A percentile compares a stretch with the other conserved stretches of the same genome.
phyloP scores from a whole-genome alignment of 2,113 vertebrate species.

The Esox niger region DNA sequence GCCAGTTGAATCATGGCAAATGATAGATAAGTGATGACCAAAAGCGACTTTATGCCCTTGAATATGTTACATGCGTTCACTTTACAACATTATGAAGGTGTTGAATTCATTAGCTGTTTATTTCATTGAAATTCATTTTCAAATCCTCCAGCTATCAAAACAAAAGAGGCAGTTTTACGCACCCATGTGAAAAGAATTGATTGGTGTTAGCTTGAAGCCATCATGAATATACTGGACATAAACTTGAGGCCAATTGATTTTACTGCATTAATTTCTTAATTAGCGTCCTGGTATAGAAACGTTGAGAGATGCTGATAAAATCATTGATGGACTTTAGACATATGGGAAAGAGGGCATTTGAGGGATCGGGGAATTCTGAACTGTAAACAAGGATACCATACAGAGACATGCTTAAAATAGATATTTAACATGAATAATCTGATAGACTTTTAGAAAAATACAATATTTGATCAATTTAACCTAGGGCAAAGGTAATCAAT shows the following conservation, averaged over 20 bases:
- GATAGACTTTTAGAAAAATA: slow-evolving; percentile 52
- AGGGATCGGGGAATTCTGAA: not conserved
- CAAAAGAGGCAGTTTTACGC: slow-evolving; percentile 55
- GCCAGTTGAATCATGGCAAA: no score
- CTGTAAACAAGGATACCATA: slow-evolving; percentile 30
- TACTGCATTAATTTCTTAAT: slow-evolving; percentile 75
- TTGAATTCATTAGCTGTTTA: slow-evolving; percentile 25
- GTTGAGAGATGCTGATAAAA: slow-evolving; percentile 48
- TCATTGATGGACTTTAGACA: slow-evolving; percentile 15
- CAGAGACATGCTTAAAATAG: slow-evolving; percentile 31
- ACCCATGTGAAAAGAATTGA: slow-evolving; percentile 67
- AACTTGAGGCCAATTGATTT: slow-evolving; percentile 74
- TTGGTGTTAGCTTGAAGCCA: slow-evolving; percentile 63
- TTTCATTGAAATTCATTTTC: slow-evolving; percentile 64
- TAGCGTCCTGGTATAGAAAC: slow-evolving; percentile 55
- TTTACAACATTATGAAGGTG: slow-evolving; percentile 26
- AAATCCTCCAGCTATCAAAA: slow-evolving; percentile 69
- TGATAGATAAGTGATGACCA: no score
- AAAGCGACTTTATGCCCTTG: slow-evolving; percentile 32
- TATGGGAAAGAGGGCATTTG: not conserved
- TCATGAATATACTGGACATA: slow-evolving; percentile 59
- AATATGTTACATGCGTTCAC: slow-evolving; percentile 42
- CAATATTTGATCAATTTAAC: slow-evolving; percentile 27
- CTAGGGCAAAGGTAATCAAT: slow-evolving; percentile 56
- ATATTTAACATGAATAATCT: slow-evolving; percentile 28